A percentile compares a stretch with the other conserved stretches of the same genome.
phyloP scores from a whole-genome alignment of 1,140 invertebrate species.

The Drosophila malerkotliana region DNA sequence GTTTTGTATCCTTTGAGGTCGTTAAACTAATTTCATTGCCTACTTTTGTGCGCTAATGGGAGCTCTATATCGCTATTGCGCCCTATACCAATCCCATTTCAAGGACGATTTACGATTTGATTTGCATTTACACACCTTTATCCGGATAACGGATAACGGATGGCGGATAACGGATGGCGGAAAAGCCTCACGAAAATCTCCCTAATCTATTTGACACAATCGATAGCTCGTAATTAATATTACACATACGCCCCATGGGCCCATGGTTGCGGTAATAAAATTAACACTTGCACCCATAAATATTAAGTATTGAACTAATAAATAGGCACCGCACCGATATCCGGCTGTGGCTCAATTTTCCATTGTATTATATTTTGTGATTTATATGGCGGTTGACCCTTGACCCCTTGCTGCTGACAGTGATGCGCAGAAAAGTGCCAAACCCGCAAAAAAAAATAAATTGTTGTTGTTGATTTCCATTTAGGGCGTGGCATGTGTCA shows the following conservation, averaged over 20 bases:
- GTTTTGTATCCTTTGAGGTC: conserved; percentile 18
- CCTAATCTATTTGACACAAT: conserved; percentile 41
- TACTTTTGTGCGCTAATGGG: conserved; percentile 37
- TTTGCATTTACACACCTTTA: conserved; percentile 22
- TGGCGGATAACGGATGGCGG: no score
- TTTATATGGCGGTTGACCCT: conserved; percentile 31
- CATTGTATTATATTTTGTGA: conserved; percentile 22
- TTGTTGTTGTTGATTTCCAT: conserved; percentile 21
- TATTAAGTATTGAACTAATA: conserved; percentile 47
- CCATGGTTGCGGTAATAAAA: conserved; percentile 59
- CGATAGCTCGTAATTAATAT: conserved; percentile 69
- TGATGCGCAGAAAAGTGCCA: conserved; percentile 15
- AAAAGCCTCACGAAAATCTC: background rate
- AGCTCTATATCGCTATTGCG: background rate
- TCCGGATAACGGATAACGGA: background rate
- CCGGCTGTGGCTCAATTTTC: conserved; percentile 5
- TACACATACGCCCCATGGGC: conserved; percentile 43
- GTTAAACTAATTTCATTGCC: conserved; percentile 68
- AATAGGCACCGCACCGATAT: conserved; percentile 11
- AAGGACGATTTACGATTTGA: conserved; percentile 10
- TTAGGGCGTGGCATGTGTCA: conserved; percentile 34
- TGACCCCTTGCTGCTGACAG: background rate
- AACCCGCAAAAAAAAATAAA: background rate
- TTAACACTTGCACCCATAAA: conserved; percentile 75
- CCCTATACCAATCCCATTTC: conserved; percentile 10